Base-by-base conservation (phyloP, 2,113 vertebrate genomes). In the Chascanopsetta lugubris region DNA sequence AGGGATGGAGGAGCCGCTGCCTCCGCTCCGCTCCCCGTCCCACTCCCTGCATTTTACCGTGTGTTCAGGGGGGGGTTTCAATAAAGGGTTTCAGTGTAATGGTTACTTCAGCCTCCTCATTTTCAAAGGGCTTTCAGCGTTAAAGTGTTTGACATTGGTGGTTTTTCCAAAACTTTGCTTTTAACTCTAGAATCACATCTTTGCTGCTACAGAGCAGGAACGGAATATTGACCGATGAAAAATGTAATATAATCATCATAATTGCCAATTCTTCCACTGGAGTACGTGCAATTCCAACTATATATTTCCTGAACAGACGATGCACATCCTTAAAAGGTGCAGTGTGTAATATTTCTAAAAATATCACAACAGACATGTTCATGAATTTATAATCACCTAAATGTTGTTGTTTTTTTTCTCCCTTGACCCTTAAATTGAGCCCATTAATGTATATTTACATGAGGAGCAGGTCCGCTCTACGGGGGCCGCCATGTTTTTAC, bases 11-110 rank as follows among this genome's bases (percentile, higher is more conserved):
- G 65, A 82, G 61, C 74, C 61, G 50, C 20, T 58, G 66, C 80
- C 80, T 85, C 80, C 59, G 59, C 73, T 77, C 61, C 69, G 48
- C 78, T 77, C 77, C 56, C 69, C 48, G 79, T 77, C 77, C 56
- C 32, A 77, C 80, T 87, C 88, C 78, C 60, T 89, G 76, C 86
- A 74, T 89, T 90, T 89, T 80, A 88, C 87, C n/a, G n/a, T 89
- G 75, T 68, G 71, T 82, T 84, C 71, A n/a, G n/a, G n/a, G 85
- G 68, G 73, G 67, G 67, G 88, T 88, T 32, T 90, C 88, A 92
- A 90, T 92, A 86, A 86, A 87, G 74, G 79, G 83, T 82, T 85
- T 86, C 78, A 66, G 59, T 77, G 62, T 85, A 88, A 91, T 86
- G 78, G 83, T 64, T 60, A 32, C 68, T 60, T 69, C 60, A 51